phyloP scores from a whole-genome alignment of 2,113 vertebrate genomes.

The Mirounga angustirostris region DNA sequence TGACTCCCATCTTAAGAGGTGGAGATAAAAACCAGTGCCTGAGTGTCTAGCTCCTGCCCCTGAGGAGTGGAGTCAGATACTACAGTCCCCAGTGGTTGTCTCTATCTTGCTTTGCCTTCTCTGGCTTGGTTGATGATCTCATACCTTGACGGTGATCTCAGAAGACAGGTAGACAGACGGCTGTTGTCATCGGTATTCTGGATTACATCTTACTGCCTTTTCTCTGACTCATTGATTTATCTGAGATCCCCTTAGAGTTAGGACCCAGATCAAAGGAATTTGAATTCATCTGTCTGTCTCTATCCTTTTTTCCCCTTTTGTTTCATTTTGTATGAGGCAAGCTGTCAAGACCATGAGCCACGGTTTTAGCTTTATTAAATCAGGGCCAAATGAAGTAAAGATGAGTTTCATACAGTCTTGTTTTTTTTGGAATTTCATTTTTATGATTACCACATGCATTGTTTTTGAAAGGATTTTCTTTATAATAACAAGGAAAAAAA shows the following conservation, averaged over 20 bases:
- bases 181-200: conserved; percentile 65
- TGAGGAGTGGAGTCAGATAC: neutral
- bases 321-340: conserved; percentile 70
- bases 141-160: conserved; percentile 67
- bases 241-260: conserved; percentile 58
- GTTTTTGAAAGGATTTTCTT: conserved; percentile 63
- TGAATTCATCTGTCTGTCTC: conserved; percentile 44
- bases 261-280: conserved; percentile 70
- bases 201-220: conserved; percentile 34
- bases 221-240: conserved; percentile 76
- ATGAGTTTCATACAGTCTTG: conserved; percentile 58
- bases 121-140: conserved; percentile 59
- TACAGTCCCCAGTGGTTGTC: neutral
- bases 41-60: neutral
- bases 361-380: conserved; percentile 68
- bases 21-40: conserved; percentile 7
- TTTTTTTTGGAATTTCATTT: conserved; percentile 58
- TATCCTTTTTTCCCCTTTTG: conserved; percentile 20
- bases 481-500: conserved; percentile 63
- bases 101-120: conserved; percentile 37
- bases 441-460: conserved; percentile 65
- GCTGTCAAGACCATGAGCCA: conserved; percentile 65
- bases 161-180: conserved; percentile 68
- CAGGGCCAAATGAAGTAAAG: conserved; percentile 74
- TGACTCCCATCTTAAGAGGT: conserved; percentile 45